Percentiles rank a stretch among this genome's conserved stretches.
Conservation (phyloP, 2,113 vertebrate species). For the Coptodon bakossiorum region DNA sequence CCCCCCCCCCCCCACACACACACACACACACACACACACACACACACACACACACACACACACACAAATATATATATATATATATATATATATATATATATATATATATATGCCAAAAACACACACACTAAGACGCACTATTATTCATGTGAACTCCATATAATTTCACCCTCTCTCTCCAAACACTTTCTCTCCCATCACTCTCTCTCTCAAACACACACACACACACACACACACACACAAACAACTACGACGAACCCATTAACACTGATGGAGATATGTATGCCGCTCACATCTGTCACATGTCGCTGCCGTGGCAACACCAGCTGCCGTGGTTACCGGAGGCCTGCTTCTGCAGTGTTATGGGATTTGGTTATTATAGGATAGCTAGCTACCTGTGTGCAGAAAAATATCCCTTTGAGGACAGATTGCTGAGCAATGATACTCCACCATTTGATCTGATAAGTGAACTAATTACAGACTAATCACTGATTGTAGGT, state of each 20-base stretch:
- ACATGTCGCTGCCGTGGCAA: constrained; percentile 64
- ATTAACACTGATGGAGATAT: constrained; percentile 68
- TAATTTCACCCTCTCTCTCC: constrained; percentile 22
- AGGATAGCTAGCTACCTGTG: constrained; percentile 28
- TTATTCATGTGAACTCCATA: constrained; percentile 18
- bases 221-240: not conserved
- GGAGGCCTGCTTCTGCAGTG: constrained; percentile 11
- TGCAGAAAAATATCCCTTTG: constrained; percentile 14
- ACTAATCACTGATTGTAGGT: constrained; percentile 22
- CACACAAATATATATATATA: not conserved
- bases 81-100: not conserved
- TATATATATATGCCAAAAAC: not conserved
- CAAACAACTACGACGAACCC: constrained; percentile 43
- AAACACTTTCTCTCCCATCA: not conserved
- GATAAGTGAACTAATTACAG: constrained; percentile 45
- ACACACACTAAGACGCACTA: not conserved
- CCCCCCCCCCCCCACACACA: no score
- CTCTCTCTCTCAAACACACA: not conserved
- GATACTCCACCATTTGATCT: constrained; percentile 29
- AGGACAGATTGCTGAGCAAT: not conserved
- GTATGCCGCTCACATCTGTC: constrained; percentile 67
- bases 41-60: no score
- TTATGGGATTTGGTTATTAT: constrained; percentile 56
- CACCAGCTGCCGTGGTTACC: constrained; percentile 59
- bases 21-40: no score